Conservation (phyloP, 2,797 vertebrate species). For the Parauchenoglanis punctatus region DNA sequence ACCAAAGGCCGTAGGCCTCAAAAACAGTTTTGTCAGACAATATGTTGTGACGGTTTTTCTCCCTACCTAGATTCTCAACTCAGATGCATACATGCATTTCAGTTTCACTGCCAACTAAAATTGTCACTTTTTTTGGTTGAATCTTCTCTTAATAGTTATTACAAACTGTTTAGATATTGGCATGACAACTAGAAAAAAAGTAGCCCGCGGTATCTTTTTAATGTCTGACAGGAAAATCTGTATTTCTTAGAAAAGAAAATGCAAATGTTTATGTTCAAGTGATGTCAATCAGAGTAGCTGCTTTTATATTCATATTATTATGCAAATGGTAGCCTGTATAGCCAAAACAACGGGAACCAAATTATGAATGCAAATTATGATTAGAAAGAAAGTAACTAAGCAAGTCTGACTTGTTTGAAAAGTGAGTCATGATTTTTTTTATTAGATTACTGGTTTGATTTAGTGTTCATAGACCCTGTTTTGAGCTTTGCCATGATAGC, state of each 20-base stretch:
- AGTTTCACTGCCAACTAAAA: too few relatives aligned
- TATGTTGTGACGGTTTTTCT: too few relatives aligned
- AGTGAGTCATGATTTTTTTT: not conserved
- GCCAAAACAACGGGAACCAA: not conserved
- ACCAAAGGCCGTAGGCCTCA: too few relatives aligned
- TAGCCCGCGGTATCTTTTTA: not conserved
- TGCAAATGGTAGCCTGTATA: not conserved
- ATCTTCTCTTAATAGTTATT: too few relatives aligned
- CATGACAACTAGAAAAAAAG: not conserved
- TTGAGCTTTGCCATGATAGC: not conserved
- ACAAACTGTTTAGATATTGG: not conserved
- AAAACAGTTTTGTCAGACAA: too few relatives aligned
- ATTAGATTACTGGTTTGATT: not conserved
- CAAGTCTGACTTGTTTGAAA: not conserved
- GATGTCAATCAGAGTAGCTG: not conserved
- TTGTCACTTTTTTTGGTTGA: too few relatives aligned
- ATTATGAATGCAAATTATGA: not conserved
- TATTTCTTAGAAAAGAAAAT: not conserved
- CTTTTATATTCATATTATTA: not conserved
- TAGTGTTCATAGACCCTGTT: not conserved
- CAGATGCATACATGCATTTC: too few relatives aligned
- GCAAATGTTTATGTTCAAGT: not conserved
- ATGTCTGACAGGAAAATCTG: not conserved
- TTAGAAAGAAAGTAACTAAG: not conserved
- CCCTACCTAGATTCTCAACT: too few relatives aligned